Percentiles rank a stretch among this genome's conserved stretches.
These are phyloP conservation scores for Eurytoma californica DNA, from an alignment of 2,888 invertebrate genomes.

Conservation along the genomic window DNA sequence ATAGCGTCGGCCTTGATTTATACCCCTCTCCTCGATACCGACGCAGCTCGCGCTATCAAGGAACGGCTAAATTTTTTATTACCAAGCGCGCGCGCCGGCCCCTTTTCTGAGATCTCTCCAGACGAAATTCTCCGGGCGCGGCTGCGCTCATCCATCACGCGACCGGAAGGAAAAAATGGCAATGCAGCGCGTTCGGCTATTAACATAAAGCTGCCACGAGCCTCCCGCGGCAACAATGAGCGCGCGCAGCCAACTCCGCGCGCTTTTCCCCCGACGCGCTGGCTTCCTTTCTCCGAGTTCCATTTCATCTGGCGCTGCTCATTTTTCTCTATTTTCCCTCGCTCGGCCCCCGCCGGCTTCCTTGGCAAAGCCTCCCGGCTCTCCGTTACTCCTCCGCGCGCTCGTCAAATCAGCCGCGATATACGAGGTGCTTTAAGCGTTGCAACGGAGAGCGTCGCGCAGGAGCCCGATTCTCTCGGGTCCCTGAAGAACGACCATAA, in stretches of 20 bases:
- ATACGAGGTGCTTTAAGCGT: constrained; percentile 48
- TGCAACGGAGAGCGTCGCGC: too few relatives aligned
- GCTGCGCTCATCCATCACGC: too few relatives aligned
- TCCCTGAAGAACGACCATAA: constrained; percentile 40
- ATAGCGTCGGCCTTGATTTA: constrained; percentile 64
- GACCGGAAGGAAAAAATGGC: too few relatives aligned
- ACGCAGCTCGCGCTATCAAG: constrained; percentile 62
- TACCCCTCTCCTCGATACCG: constrained; percentile 59
- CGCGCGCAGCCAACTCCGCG: constrained; percentile 1
- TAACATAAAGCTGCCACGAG: too few relatives aligned
- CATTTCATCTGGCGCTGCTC: constrained; percentile 46
- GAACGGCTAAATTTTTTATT: not conserved
- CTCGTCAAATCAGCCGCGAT: constrained; percentile 50
- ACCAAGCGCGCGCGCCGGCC: too few relatives aligned
- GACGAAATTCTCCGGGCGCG: too few relatives aligned
- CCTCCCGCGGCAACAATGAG: not conserved
- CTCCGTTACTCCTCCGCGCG: constrained; percentile 5
- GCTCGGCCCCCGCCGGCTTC: not conserved
- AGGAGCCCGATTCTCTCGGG: constrained; percentile 1
- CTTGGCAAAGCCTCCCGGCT: constrained; percentile 36
- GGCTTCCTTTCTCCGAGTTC: constrained; percentile 26
- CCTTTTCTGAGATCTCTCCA: too few relatives aligned
- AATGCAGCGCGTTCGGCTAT: too few relatives aligned
- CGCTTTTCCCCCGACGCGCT: constrained; percentile 36
- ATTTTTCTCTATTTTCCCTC: constrained; percentile 50